These are phyloP conservation scores for Gallinago media DNA, from an alignment of 2,113 vertebrate genomes.

Conservation along the genomic window DNA sequence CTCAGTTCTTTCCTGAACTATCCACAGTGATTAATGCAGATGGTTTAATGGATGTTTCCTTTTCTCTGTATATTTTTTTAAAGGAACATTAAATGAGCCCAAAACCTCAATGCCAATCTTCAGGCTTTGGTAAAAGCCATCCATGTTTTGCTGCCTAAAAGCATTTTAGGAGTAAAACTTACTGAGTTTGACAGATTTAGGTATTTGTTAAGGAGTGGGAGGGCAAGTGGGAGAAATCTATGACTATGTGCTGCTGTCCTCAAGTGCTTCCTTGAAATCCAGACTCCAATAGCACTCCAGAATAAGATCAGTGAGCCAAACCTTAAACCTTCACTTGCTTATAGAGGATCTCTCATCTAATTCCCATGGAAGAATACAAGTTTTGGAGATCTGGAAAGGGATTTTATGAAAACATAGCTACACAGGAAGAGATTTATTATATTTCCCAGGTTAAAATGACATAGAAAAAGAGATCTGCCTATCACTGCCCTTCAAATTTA, in stretches of 20 bases:
- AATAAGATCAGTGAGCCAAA: not conserved
- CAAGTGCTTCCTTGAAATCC: not conserved
- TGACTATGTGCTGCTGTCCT: not conserved
- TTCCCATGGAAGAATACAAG: not conserved
- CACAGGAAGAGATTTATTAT: not conserved
- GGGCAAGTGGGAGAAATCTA: not conserved
- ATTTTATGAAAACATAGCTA: not conserved
- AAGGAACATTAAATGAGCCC: not conserved
- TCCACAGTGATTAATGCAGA: not conserved
- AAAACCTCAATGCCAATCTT: not conserved
- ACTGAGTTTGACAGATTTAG: not conserved
- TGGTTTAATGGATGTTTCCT: not conserved
- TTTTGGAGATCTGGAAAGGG: not conserved
- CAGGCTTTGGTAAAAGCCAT: not conserved
- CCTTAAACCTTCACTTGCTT: not conserved
- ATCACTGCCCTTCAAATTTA: not conserved
- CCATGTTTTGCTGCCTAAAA: conserved; percentile 6
- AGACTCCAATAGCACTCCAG: not conserved
- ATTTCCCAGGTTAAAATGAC: not conserved
- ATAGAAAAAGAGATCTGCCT: not conserved
- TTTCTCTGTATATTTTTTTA: not conserved
- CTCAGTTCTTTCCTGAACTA: not conserved
- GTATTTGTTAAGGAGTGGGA: not conserved
- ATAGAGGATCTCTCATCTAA: not conserved
- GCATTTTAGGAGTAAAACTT: not conserved